These are phyloP conservation scores for Euthynnus affinis DNA, from an alignment of 2,797 vertebrate species.

Conservation along the genomic window DNA sequence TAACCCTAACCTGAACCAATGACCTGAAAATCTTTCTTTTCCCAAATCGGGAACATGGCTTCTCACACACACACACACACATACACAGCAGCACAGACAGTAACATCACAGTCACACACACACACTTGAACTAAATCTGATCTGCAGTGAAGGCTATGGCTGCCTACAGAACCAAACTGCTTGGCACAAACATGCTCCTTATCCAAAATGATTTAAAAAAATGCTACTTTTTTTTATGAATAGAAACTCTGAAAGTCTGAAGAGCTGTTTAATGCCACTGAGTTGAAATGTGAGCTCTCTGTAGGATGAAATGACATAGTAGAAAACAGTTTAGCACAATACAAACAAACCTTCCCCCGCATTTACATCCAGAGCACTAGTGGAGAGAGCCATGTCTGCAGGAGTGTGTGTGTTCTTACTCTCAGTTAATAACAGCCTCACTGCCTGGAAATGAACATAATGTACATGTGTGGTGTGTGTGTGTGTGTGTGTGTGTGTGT, in stretches of 20 bases:
- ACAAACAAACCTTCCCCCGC: slow-evolving; percentile 1
- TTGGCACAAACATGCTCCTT: too few species aligned
- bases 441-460: not conserved
- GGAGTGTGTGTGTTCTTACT: slow-evolving; percentile 36
- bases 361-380: not conserved
- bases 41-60: too few species aligned
- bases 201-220: too few species aligned
- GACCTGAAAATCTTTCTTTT: too few species aligned
- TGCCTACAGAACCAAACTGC: not conserved
- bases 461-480: not conserved
- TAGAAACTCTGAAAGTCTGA: not conserved
- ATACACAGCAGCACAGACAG: too few species aligned
- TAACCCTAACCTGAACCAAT: too few species aligned
- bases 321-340: not conserved
- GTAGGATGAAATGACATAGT: not conserved
- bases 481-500: slow-evolving; percentile 8
- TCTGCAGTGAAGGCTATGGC: not conserved
- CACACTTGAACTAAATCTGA: too few species aligned
- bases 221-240: not conserved
- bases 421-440: slow-evolving; percentile 22
- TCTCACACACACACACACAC: too few species aligned
- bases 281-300: not conserved
- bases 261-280: not conserved
- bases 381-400: slow-evolving; percentile 6
- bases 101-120: too few species aligned